Conservation (phyloP, 1,140 invertebrate genomes). For the Hestina assimilis region DNA sequence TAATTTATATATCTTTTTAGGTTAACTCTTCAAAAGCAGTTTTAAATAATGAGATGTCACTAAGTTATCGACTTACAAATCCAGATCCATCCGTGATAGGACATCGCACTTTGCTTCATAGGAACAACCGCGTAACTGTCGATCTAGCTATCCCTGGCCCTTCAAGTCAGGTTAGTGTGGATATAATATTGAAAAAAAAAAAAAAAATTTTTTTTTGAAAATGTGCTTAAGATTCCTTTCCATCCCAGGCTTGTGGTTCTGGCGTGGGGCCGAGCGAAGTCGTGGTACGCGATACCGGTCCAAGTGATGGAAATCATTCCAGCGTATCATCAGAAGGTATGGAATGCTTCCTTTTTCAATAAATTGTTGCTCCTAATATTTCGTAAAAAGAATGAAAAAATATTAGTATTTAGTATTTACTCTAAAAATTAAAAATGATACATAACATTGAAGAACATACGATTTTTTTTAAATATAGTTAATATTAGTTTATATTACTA, state of each 20-base stretch:
- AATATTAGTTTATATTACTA: too few relatives aligned
- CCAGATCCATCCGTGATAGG: constrained; percentile 49
- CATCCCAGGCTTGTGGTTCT: constrained; percentile 50
- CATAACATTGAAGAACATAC: too few relatives aligned
- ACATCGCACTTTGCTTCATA: constrained; percentile 48
- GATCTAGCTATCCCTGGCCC: constrained; percentile 60
- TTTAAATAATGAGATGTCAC: constrained; percentile 82
- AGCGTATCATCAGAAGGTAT: constrained; percentile 93
- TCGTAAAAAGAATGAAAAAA: too few relatives aligned
- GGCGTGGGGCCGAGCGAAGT: constrained; percentile 41
- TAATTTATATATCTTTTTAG: constrained; percentile 51
- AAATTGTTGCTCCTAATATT: too few relatives aligned
- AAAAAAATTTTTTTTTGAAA: neutral
- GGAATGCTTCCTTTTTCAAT: too few relatives aligned
- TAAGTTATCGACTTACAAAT: constrained; percentile 70
- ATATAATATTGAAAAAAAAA: neutral
- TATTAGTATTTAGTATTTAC: too few relatives aligned
- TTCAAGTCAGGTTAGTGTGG: constrained; percentile 45
- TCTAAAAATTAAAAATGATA: too few relatives aligned
- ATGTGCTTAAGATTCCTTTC: constrained; percentile 18
- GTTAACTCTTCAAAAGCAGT: constrained; percentile 90
- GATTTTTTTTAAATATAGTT: too few relatives aligned
- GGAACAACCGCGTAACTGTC: constrained; percentile 45
- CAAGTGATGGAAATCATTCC: constrained; percentile 90
- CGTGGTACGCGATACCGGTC: constrained; percentile 43